Evolutionary conservation across 2,888 invertebrate genomes (phyloP).

Genomic region (Malthinus flaveolus): DNA sequence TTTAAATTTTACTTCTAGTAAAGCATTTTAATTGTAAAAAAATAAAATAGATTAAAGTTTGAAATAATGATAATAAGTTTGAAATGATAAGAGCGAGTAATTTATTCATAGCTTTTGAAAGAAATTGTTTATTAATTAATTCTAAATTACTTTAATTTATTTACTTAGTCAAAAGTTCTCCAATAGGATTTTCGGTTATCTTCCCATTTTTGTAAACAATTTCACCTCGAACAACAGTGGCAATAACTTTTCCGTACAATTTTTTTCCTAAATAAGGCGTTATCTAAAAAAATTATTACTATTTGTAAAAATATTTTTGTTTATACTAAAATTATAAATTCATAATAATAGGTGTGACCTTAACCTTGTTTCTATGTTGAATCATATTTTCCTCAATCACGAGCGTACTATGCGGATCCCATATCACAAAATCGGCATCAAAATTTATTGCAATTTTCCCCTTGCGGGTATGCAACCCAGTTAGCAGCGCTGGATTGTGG

Average conservation of each 20-base stretch:
- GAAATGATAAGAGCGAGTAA: no score
- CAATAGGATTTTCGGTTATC: constrained; percentile 52
- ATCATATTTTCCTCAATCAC: constrained; percentile 62
- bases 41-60: no score
- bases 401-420: constrained; percentile 67
- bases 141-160: neutral
- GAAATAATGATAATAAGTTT: no score
- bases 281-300: constrained; percentile 54
- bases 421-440: constrained; percentile 75
- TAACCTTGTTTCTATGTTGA: constrained; percentile 71
- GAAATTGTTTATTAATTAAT: neutral
- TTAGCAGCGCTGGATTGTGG: constrained; percentile 63
- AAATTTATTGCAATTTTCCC: constrained; percentile 64
- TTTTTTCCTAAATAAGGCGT: constrained; percentile 67
- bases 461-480: constrained; percentile 64
- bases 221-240: constrained; percentile 68
- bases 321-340: constrained; percentile 5
- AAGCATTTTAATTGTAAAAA: no score
- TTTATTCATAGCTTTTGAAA: no score
- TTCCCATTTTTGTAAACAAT: constrained; percentile 60
- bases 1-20: no score
- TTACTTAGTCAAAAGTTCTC: constrained; percentile 41
- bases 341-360: constrained; percentile 12
- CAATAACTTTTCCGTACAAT: constrained; percentile 64
- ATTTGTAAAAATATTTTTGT: constrained; percentile 15